Conservation (phyloP, 2,888 invertebrate species). For the Drosophila cognata region DNA sequence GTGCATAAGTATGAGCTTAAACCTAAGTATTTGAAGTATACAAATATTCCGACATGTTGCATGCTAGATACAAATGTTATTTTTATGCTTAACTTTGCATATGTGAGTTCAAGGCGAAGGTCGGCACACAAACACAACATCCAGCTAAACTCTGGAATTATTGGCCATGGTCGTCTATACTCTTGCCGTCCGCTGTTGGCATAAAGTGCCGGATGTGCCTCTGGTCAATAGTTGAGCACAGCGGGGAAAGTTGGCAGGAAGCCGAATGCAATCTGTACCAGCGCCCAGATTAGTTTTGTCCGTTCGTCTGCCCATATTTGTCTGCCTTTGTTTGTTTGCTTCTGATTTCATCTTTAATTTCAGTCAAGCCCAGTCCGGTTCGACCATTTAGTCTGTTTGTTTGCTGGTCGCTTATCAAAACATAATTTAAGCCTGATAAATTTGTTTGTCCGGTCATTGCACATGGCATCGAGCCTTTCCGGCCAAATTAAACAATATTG, state of each 20-base stretch:
- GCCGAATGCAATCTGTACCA: constrained; percentile 28
- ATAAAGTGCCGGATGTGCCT: constrained; percentile 39
- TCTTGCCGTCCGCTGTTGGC: constrained; percentile 6
- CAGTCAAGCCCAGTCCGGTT: constrained; percentile 10
- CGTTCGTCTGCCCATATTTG: constrained; percentile 34
- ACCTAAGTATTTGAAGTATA: neutral
- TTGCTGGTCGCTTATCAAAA: constrained; percentile 56
- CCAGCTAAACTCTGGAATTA: constrained; percentile 41
- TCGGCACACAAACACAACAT: constrained; percentile 1
- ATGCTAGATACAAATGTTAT: neutral
- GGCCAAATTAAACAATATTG: constrained; percentile 60
- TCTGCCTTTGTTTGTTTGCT: constrained; percentile 50
- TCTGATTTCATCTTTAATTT: constrained; percentile 66
- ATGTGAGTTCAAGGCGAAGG: constrained; percentile 2
- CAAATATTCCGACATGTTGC: neutral
- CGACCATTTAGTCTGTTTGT: constrained; percentile 28
- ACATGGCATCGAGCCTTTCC: constrained; percentile 31
- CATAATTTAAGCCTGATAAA: constrained; percentile 60
- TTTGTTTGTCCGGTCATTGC: constrained; percentile 48
- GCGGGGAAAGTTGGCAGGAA: neutral
- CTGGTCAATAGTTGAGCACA: constrained; percentile 16
- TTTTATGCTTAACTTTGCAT: neutral
- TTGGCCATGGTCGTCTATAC: constrained; percentile 29
- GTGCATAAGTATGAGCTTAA: neutral
- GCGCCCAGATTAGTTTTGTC: constrained; percentile 26